Evolutionary conservation across 2,113 vertebrate species (phyloP), one percentile per base, ranked within the genome.

Genomic region (Tetrao urogallus): DNA sequence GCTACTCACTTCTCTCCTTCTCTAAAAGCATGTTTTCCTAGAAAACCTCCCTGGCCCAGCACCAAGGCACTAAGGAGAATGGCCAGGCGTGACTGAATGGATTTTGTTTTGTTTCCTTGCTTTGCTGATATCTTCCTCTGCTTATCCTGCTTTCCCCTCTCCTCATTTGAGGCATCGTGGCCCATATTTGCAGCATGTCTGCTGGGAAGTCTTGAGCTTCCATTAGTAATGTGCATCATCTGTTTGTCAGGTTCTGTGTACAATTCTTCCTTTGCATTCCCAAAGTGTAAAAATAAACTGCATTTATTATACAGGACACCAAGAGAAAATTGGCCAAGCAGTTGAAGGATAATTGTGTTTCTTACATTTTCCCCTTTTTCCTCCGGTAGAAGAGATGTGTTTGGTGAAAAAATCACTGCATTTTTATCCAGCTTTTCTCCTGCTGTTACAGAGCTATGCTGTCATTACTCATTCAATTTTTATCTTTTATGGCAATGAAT

Each of bases 401-500:
- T 89, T 86, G 75, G 87, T 92, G 85, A 77, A 91, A 82, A 69
- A 43, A 61, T 30, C 24, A 72, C 63, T 79, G 32, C 19, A 11
- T 89, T 91, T 92, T 73, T 40, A 92, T 72, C 34, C 79, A 74
- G 36, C 64, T 96, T 85, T 89, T 7, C 24, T 87, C 91, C 79
- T 0, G n/a, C 73, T 86, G 82, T 89, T 93, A 65, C 52, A 69
- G 76, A 78, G 36, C 58, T 89, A 16, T 82, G 52, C 18, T 93
- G 34, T 90, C 52, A 80, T 93, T 86, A 82, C 22, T 92, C 64
- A 81, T 48, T 91, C 67, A 78, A 18, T 78, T 95, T 96, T 92
- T 91, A 92, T 97, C 95, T 92, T 93, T 86, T 78, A 83, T 92
- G 85, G 89, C 93, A 95, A 86, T 81, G 79, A 89, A 81, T 89